Evolutionary conservation across 2,113 vertebrate genomes (phyloP), one percentile per base, ranked within the genome.

Genomic region (Rhinichthys klamathensis): DNA sequence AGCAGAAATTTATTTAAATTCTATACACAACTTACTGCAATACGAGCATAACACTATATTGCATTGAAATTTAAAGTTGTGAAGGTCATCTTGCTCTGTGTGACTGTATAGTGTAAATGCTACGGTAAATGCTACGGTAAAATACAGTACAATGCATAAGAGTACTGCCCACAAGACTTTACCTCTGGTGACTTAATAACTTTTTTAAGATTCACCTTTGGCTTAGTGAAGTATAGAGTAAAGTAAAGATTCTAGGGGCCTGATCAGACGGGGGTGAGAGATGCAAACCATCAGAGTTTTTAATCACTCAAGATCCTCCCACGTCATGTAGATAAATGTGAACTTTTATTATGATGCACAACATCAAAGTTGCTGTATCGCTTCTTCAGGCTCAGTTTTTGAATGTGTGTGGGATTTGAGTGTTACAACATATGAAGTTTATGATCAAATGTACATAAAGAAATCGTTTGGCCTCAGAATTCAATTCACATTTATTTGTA

Each of bases 361-460:
- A 70, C 67, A 70, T 70, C 32, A 70, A 70, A 70, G 67, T 32
- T 38, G 67, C 16, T 0, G 3, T 38, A 21, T 18, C 4, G 32
- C 8, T 38, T 70, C 32, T 69, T 21, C 65, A 38, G 65, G 30
- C 65, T 21, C 30, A 8, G 63, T 32, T 67, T 69, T 3, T 69
- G 65, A 69, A 69, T 38, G 67, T 70, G 67, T 70, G 67, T 70
- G 32, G 67, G 67, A 23, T 70, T 70, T 70, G 32, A 54, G 16
- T 18, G 15, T 18, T 16, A 54, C 16, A 15, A 51, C 8, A 38
- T 23, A 38, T 70, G 67, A 9, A 38, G 32, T 35, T 32, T 21
- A 69, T 35, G 32, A n/a, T 35, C 9, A 69, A 38, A 70, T 38
- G 1, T 70, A 38, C 65, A 69, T 69, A 70, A 67, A 70, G 32